A percentile compares a stretch with the other conserved stretches of the same genome.
These are phyloP conservation scores for Pogoniulus pusillus DNA, from an alignment of 2,797 vertebrate genomes.

Conservation along the genomic window DNA sequence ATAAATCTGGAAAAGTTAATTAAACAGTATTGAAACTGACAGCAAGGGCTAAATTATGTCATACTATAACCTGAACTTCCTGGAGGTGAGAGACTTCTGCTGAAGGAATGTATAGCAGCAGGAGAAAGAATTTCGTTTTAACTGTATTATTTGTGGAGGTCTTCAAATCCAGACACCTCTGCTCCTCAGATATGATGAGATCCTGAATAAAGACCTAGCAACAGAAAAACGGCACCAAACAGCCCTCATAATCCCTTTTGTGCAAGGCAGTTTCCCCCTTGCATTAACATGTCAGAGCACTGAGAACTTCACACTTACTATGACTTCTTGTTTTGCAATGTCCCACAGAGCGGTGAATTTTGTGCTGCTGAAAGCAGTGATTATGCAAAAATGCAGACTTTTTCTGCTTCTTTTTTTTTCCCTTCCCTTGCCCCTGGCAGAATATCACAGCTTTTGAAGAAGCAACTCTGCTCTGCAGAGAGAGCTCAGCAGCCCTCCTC, in stretches of 20 bases:
- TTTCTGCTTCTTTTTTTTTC: not conserved
- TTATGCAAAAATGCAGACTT: slow-evolving; percentile 20
- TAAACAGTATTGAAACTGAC: not conserved
- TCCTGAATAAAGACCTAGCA: not conserved
- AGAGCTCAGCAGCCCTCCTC: not conserved
- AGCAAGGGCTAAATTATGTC: not conserved
- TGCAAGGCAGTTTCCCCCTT: not conserved
- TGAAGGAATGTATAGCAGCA: not conserved
- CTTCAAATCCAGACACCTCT: not conserved
- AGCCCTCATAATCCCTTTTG: not conserved
- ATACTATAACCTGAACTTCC: not conserved
- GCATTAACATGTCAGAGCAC: not conserved
- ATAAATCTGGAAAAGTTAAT: slow-evolving; percentile 45
- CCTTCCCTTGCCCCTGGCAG: not conserved
- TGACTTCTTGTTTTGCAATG: slow-evolving; percentile 6
- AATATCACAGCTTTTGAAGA: not conserved
- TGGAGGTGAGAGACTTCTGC: not conserved
- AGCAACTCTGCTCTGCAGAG: not conserved
- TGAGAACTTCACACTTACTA: not conserved
- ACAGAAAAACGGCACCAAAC: not conserved
- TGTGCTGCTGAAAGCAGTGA: slow-evolving; percentile 15
- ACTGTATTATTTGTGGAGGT: not conserved
- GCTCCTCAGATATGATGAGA: not conserved
- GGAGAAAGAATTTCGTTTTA: not conserved
- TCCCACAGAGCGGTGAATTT: slow-evolving; percentile 16